These are phyloP conservation scores for Amiota mariae DNA, from an alignment of 2,888 invertebrate species.

Conservation along the genomic window DNA sequence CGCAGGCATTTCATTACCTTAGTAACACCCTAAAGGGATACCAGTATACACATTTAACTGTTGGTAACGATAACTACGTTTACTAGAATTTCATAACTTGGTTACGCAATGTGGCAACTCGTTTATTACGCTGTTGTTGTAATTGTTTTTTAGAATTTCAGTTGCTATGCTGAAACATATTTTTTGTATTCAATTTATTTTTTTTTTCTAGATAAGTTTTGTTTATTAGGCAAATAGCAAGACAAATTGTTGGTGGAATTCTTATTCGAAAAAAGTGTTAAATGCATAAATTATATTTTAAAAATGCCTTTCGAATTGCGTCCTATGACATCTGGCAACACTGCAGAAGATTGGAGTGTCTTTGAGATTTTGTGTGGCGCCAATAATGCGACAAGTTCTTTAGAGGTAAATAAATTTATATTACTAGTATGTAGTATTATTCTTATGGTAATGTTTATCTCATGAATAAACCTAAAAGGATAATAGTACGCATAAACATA, in stretches of 20 bases:
- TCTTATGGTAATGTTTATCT: not conserved
- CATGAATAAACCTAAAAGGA: not conserved
- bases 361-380: conserved; percentile 79
- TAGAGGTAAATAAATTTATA: conserved; percentile 32
- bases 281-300: not conserved
- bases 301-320: conserved; percentile 54
- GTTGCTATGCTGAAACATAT: conserved; percentile 42
- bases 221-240: conserved; percentile 1
- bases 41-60: not conserved
- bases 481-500: not conserved
- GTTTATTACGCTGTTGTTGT: conserved; percentile 36
- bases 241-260: not conserved
- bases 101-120: conserved; percentile 19
- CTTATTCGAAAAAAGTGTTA: not conserved
- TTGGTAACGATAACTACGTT: not conserved
- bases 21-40: conserved; percentile 55
- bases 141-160: conserved; percentile 49
- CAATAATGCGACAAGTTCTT: conserved; percentile 21
- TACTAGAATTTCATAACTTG: too few relatives aligned
- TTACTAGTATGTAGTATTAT: not conserved
- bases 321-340: conserved; percentile 71
- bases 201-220: not conserved
- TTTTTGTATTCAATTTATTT: not conserved
- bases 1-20: conserved; percentile 45
- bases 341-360: conserved; percentile 83